Percentiles rank a stretch among this genome's conserved stretches.
These are phyloP conservation scores for Gobiocypris rarus DNA, from an alignment of 2,113 vertebrate species.

Conservation along the genomic window DNA sequence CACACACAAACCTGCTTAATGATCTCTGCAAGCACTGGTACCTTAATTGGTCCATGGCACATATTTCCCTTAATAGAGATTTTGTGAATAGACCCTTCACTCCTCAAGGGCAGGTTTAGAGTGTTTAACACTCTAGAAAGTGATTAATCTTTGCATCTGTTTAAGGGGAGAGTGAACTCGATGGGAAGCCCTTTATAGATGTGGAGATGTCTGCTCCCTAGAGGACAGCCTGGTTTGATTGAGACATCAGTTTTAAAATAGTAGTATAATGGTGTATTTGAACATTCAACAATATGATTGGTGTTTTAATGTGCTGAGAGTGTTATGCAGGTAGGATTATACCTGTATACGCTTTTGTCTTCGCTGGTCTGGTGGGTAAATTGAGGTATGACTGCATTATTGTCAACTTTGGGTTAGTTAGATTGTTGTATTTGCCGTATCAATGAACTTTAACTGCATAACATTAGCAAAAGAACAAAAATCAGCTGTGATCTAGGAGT, in stretches of 20 bases:
- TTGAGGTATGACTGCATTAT: not conserved
- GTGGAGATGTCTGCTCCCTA: constrained; percentile 5
- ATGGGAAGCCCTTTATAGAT: constrained; percentile 32
- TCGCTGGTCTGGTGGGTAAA: not conserved
- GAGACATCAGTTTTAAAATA: constrained; percentile 18
- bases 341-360: not conserved
- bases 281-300: not conserved
- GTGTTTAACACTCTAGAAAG: constrained; percentile 45
- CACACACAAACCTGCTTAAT: constrained; percentile 52
- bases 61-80: constrained; percentile 49
- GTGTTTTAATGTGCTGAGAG: constrained; percentile 7
- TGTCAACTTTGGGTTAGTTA: not conserved
- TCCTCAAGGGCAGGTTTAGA: constrained; percentile 51
- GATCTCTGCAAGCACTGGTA: constrained; percentile 44
- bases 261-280: not conserved
- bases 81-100: constrained; percentile 56
- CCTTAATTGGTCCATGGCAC: constrained; percentile 55
- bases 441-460: not conserved
- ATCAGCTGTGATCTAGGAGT: not conserved
- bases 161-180: constrained; percentile 42
- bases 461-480: not conserved
- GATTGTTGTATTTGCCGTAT: not conserved
- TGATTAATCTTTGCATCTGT: constrained; percentile 53
- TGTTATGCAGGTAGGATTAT: not conserved
- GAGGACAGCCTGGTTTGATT: not conserved